phyloP scores from a whole-genome alignment of 2,888 invertebrate genomes.

The Beris chalybata region DNA sequence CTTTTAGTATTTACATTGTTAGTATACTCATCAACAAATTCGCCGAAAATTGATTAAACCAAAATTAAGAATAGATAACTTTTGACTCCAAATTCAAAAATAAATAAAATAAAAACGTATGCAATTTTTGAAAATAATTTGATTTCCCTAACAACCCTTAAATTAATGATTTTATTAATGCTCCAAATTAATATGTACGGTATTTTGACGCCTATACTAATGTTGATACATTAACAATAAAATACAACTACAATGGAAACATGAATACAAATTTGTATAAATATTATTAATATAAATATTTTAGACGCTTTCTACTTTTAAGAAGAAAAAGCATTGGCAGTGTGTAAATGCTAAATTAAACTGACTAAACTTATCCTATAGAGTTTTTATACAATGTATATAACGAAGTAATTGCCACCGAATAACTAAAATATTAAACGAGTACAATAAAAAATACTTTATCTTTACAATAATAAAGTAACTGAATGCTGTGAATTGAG shows the following conservation, averaged over 20 bases:
- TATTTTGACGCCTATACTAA: no score
- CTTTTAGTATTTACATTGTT: slow-evolving; percentile 22
- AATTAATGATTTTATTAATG: no score
- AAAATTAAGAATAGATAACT: no score
- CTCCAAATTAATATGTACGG: no score
- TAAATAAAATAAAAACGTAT: no score
- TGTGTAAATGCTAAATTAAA: slow-evolving; percentile 28
- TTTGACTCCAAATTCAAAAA: no score
- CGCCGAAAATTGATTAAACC: slow-evolving; percentile 13
- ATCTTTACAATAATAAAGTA: not conserved
- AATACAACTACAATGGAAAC: not conserved
- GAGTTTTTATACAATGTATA: slow-evolving; percentile 24
- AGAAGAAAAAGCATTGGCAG: slow-evolving; percentile 27
- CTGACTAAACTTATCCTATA: slow-evolving; percentile 25
- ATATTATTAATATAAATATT: slow-evolving; percentile 18
- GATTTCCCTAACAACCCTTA: no score
- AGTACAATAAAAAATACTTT: not conserved
- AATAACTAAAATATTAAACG: not conserved
- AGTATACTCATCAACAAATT: slow-evolving; percentile 29
- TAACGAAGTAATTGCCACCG: not conserved
- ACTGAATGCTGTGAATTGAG: not conserved
- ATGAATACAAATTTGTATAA: not conserved
- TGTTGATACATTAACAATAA: no score
- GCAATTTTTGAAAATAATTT: no score
- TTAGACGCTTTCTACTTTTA: slow-evolving; percentile 10